These are phyloP conservation scores for Oreortyx pictus DNA, from an alignment of 2,797 vertebrate species.

Conservation along the genomic window DNA sequence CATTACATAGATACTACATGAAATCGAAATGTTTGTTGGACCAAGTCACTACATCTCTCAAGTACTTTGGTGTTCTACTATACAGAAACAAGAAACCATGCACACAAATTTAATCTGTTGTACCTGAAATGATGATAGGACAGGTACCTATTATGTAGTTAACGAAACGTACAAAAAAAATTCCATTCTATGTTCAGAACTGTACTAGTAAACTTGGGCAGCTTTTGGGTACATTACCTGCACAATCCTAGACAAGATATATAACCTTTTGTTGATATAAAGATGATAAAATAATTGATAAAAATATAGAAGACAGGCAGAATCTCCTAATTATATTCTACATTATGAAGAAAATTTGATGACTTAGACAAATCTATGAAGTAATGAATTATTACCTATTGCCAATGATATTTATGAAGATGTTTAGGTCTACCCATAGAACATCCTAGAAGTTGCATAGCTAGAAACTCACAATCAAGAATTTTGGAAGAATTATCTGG, in stretches of 20 bases:
- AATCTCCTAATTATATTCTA: conserved; percentile 61
- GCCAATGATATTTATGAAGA: conserved; percentile 35
- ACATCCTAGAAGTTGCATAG: conserved; percentile 62
- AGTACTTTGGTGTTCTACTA: conserved; percentile 56
- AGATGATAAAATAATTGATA: conserved; percentile 70
- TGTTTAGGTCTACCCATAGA: conserved; percentile 54
- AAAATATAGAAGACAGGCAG: conserved; percentile 69
- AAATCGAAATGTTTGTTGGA: conserved; percentile 69
- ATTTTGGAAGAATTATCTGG: conserved; percentile 37
- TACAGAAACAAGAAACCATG: conserved; percentile 71
- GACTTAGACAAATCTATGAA: conserved; percentile 44
- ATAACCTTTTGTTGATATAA: conserved; percentile 68
- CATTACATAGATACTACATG: conserved; percentile 69
- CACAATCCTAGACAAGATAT: conserved; percentile 65
- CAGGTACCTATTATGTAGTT: conserved; percentile 60
- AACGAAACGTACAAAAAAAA: conserved; percentile 54
- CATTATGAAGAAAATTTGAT: conserved; percentile 46
- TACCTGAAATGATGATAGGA: conserved; percentile 51
- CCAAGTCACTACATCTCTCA: conserved; percentile 66
- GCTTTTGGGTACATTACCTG: conserved; percentile 57
- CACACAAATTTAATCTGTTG: conserved; percentile 63
- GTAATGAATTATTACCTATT: conserved; percentile 48
- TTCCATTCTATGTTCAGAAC: conserved; percentile 51
- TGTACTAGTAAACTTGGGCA: conserved; percentile 63
- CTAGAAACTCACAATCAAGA: conserved; percentile 57